These are phyloP conservation scores for Datnioides undecimradiatus DNA, from an alignment of 2,113 vertebrate species.

Conservation along the genomic window DNA sequence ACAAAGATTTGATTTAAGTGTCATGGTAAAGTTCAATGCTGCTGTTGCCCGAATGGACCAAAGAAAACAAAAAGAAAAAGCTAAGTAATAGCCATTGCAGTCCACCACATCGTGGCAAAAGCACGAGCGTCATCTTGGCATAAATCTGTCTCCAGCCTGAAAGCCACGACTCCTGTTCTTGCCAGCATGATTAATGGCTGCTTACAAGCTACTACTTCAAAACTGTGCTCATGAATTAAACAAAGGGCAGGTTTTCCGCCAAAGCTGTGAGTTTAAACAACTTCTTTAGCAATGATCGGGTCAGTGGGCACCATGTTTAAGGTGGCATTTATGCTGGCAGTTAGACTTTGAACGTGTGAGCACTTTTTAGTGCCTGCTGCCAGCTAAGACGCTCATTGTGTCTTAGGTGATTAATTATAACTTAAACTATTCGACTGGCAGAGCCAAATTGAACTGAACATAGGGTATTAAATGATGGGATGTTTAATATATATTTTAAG, in stretches of 20 bases:
- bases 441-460: not conserved
- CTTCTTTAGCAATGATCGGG: not conserved
- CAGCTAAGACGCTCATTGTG: not conserved
- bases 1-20: slow-evolving; percentile 53
- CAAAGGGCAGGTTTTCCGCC: not conserved
- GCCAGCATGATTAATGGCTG: slow-evolving; percentile 14
- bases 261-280: not conserved
- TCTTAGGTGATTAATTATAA: not conserved
- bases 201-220: slow-evolving; percentile 16
- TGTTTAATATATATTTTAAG: not conserved
- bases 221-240: slow-evolving; percentile 15
- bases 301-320: not conserved
- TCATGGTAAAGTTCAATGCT: slow-evolving; percentile 40
- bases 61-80: slow-evolving; percentile 40
- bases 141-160: slow-evolving; percentile 23
- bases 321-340: not conserved
- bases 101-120: not conserved
- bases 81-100: slow-evolving; percentile 1
- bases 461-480: not conserved
- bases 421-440: not conserved
- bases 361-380: slow-evolving; percentile 7
- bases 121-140: not conserved
- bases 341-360: not conserved
- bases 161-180: slow-evolving; percentile 17
- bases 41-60: slow-evolving; percentile 26